Evolutionary conservation across 2,113 vertebrate species (phyloP).

Genomic region (Meriones unguiculatus): DNA sequence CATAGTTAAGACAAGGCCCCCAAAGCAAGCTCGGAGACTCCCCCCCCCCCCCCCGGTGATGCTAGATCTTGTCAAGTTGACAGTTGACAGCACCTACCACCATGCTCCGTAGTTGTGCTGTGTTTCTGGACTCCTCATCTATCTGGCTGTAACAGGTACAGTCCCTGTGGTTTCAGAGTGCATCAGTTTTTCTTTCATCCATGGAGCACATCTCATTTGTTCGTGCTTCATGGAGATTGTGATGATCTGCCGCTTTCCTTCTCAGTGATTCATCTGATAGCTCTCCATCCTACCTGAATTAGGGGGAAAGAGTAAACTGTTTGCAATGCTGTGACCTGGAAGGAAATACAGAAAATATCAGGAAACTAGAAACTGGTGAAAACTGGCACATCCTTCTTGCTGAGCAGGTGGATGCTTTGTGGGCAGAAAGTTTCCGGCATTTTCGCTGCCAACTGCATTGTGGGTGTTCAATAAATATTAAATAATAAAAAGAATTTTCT

Average conservation of each 20-base stretch:
- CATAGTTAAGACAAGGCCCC: too few species aligned
- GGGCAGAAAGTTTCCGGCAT: constrained; percentile 45
- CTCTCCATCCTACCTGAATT: not conserved
- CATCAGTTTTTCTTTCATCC: not conserved
- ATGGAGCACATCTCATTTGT: not conserved
- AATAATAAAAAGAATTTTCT: constrained; percentile 84
- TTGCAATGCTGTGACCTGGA: constrained; percentile 49
- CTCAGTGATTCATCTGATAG: not conserved
- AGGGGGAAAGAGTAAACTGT: constrained; percentile 29
- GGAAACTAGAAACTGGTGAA: constrained; percentile 67
- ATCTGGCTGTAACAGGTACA: not conserved
- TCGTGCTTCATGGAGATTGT: not conserved
- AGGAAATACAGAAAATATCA: constrained; percentile 24
- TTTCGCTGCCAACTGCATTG: constrained; percentile 75
- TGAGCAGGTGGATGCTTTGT: constrained; percentile 66
- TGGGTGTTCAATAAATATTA: constrained; percentile 77
- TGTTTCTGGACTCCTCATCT: not conserved
- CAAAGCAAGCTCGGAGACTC: too few species aligned
- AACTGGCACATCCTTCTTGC: constrained; percentile 55
- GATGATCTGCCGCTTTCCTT: constrained; percentile 27
- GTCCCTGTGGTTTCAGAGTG: not conserved
- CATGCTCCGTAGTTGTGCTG: not conserved
- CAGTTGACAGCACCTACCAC: not conserved
- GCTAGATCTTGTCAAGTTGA: not conserved
- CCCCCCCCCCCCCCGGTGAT: too few species aligned